Evolutionary conservation across 2,888 invertebrate species (phyloP).

Genomic region (Eristalis pertinax): DNA sequence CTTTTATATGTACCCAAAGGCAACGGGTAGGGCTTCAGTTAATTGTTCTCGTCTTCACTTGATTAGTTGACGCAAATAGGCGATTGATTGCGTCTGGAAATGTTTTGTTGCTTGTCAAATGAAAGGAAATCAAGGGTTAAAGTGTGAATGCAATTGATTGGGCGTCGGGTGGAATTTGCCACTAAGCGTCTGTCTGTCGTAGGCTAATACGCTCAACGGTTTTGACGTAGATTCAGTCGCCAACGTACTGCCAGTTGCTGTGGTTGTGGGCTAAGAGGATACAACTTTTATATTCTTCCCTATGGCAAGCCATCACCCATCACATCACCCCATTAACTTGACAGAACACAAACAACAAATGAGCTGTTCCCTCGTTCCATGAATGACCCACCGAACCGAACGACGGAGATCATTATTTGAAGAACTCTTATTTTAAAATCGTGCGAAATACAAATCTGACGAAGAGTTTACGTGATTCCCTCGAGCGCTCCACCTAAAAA

Average conservation of each 20-base stretch:
- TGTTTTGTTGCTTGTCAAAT: conserved; percentile 9
- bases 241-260: no score
- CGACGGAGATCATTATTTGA: conserved; percentile 59
- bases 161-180: no score
- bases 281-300: no score
- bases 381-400: conserved; percentile 64
- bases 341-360: not conserved
- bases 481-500: conserved; percentile 41
- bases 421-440: conserved; percentile 66
- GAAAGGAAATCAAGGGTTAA: conserved; percentile 3
- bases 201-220: no score
- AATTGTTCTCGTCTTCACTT: conserved; percentile 9
- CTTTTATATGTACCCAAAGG: conserved; percentile 44
- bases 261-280: no score
- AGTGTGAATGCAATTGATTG: not conserved
- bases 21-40: conserved; percentile 51
- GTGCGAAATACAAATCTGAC: conserved; percentile 67
- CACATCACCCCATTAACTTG: not conserved
- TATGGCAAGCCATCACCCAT: not conserved
- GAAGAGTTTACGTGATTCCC: conserved; percentile 67
- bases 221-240: no score
- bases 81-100: conserved; percentile 21
- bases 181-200: no score
- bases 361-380: not conserved
- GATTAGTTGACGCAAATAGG: not conserved